Evolutionary conservation across 2,797 vertebrate species (phyloP).

Genomic region (Halcyon badia): DNA sequence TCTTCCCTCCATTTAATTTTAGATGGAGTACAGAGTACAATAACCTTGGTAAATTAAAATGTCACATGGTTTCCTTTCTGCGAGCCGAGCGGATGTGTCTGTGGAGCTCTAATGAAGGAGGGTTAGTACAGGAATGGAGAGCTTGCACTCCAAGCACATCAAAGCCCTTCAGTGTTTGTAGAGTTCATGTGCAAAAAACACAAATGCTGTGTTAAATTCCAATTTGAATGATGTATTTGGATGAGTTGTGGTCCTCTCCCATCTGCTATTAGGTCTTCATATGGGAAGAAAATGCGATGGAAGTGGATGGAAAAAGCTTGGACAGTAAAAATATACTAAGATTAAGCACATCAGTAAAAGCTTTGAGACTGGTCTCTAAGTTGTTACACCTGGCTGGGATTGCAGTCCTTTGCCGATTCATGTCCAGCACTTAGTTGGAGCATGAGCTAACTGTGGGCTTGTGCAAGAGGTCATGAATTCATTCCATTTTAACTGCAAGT

Average conservation of each 20-base stretch:
- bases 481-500: not conserved
- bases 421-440: not conserved
- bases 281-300: not conserved
- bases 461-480: slow-evolving; percentile 29
- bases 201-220: slow-evolving; percentile 11
- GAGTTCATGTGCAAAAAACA: not conserved
- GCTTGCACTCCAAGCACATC: not conserved
- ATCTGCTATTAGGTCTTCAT: not conserved
- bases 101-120: slow-evolving; percentile 32
- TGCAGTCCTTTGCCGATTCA: not conserved
- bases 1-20: slow-evolving; percentile 36
- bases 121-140: not conserved
- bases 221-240: not conserved
- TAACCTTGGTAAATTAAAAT: slow-evolving; percentile 51
- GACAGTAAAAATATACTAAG: slow-evolving; percentile 6
- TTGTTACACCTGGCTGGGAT: slow-evolving; percentile 13
- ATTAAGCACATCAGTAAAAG: slow-evolving; percentile 10
- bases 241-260: not conserved
- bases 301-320: slow-evolving; percentile 2
- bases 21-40: slow-evolving; percentile 24
- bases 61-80: slow-evolving; percentile 36
- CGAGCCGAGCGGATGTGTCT: not conserved
- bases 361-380: not conserved
- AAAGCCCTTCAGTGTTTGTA: not conserved
- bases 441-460: slow-evolving; percentile 35